Evolutionary conservation across 2,888 invertebrate species (phyloP).

Genomic region (Aphrophora alni): DNA sequence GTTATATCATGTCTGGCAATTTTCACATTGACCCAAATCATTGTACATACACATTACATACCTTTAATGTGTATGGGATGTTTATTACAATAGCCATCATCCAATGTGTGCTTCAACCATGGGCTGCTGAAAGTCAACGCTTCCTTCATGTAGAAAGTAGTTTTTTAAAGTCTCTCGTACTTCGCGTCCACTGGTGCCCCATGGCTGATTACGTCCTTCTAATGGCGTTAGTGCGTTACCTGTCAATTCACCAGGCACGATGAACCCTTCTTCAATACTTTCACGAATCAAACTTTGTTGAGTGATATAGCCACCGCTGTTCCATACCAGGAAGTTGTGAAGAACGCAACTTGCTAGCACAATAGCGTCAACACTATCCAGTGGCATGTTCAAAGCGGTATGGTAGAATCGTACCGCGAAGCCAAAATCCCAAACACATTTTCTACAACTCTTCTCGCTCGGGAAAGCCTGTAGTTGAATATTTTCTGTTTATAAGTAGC

Average conservation of each 20-base stretch:
- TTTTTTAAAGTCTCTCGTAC: neutral
- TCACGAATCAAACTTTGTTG: constrained; percentile 4
- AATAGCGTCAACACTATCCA: neutral
- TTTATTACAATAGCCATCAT: neutral
- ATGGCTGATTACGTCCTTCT: neutral
- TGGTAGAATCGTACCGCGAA: constrained; percentile 14
- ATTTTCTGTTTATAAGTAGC: neutral
- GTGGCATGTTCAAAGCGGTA: neutral
- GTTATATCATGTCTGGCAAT: no score
- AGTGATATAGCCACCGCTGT: neutral
- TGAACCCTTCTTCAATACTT: neutral
- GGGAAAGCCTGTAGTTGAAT: constrained; percentile 2
- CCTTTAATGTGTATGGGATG: no score
- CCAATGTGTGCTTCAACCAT: neutral
- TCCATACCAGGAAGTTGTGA: neutral
- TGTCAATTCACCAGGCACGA: constrained; percentile 1
- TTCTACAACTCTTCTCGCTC: neutral
- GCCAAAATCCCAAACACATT: constrained; percentile 10
- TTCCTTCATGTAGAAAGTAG: neutral
- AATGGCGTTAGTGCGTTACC: neutral
- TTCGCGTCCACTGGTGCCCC: neutral
- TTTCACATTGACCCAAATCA: no score
- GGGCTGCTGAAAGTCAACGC: neutral
- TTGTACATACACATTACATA: neutral
- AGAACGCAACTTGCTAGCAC: constrained; percentile 3